These are phyloP conservation scores for Araneus ventricosus DNA, from an alignment of 1,140 invertebrate species.

Conservation along the genomic window DNA sequence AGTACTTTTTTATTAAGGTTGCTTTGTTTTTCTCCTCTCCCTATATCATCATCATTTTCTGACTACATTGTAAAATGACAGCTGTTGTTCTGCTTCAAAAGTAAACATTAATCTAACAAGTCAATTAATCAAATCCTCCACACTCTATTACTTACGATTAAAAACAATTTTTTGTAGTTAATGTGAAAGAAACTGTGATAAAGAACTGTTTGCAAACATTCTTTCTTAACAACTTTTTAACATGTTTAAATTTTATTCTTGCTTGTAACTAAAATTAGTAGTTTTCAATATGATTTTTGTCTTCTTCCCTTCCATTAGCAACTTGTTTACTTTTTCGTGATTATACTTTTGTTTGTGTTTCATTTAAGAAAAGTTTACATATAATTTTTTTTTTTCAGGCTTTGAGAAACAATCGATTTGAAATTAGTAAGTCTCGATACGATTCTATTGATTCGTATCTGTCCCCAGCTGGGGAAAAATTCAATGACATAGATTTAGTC, in stretches of 20 bases:
- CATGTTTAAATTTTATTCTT: not conserved
- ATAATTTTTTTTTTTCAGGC: conserved; percentile 53
- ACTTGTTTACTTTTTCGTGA: not conserved
- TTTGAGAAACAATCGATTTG: conserved; percentile 87
- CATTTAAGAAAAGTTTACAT: not conserved
- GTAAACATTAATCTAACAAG: no score
- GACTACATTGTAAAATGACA: no score
- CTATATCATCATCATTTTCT: no score
- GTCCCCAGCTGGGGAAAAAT: conserved; percentile 91
- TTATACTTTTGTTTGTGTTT: not conserved
- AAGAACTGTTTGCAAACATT: no score
- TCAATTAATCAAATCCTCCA: no score
- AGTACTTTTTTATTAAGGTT: no score
- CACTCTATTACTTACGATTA: no score
- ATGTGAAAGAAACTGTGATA: no score
- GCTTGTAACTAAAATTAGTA: not conserved
- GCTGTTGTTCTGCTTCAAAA: no score
- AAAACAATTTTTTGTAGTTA: no score
- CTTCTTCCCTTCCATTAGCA: not conserved
- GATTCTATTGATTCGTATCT: conserved; percentile 99
- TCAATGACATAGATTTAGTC: conserved; percentile 94
- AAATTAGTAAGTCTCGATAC: conserved; percentile 97
- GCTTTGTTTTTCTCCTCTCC: no score
- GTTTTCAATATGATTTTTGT: not conserved
- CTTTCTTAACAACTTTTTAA: no score